Evolutionary conservation across 2,113 vertebrate species (phyloP).

Genomic region (Tautogolabrus adspersus): DNA sequence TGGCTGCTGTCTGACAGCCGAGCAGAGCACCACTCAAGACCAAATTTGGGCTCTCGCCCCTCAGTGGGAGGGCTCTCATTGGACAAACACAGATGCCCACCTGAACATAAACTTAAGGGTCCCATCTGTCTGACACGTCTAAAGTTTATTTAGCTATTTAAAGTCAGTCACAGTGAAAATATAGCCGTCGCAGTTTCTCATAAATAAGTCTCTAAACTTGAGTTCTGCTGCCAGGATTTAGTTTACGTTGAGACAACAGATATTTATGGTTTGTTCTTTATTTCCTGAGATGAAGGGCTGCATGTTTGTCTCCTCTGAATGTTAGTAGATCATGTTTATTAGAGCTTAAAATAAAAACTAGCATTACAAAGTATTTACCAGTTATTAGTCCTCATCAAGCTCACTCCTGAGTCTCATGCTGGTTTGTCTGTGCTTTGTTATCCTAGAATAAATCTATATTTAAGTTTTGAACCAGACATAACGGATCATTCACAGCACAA

Average conservation of each 20-base stretch:
- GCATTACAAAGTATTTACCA: too few relatives aligned
- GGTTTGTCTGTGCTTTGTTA: too few relatives aligned
- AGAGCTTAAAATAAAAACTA: too few relatives aligned
- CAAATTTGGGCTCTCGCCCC: conserved; percentile 94
- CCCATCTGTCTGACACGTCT: background rate
- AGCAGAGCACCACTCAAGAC: conserved; percentile 86
- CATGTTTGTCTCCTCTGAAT: too few relatives aligned
- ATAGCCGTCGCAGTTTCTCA: background rate
- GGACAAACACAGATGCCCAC: conserved; percentile 28
- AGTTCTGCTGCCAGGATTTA: background rate
- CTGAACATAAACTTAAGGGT: background rate
- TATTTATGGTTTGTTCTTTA: background rate
- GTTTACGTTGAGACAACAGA: background rate
- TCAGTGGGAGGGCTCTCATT: conserved; percentile 70
- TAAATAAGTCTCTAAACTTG: background rate
- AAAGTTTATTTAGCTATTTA: background rate
- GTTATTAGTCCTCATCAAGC: background rate
- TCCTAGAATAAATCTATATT: too few relatives aligned
- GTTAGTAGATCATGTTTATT: too few relatives aligned
- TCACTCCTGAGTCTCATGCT: background rate
- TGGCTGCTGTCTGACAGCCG: conserved; percentile 87
- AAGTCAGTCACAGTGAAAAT: background rate
- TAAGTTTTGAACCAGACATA: too few relatives aligned
- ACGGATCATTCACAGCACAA: too few relatives aligned
- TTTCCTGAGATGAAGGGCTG: background rate